These are phyloP conservation scores for Tinamus major DNA, from an alignment of 2,797 vertebrate genomes.

Conservation along the genomic window DNA sequence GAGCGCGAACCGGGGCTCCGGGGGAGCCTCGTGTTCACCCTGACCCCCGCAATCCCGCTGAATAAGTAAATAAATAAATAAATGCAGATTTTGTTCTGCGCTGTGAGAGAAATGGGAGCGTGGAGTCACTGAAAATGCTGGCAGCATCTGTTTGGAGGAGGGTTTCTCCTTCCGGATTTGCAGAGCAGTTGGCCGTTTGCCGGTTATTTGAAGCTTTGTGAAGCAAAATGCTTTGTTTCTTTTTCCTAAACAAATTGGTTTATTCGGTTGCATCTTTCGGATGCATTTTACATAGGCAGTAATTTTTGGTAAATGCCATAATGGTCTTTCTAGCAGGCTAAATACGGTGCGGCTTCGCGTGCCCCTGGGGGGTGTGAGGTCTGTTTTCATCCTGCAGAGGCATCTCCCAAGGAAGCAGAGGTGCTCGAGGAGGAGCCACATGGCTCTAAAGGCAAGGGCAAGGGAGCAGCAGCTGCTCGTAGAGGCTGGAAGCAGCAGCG, in stretches of 20 bases:
- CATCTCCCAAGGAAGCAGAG: accelerated
- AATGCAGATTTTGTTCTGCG: not conserved
- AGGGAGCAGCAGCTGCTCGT: not conserved
- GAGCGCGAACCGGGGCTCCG: too few relatives aligned
- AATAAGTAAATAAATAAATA: too few relatives aligned
- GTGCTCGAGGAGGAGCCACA: not conserved
- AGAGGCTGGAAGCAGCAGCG: accelerated
- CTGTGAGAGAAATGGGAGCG: not conserved
- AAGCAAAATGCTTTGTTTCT: not conserved
- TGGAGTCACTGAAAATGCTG: not conserved
- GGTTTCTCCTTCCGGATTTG: not conserved
- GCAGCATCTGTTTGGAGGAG: not conserved
- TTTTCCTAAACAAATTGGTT: not conserved
- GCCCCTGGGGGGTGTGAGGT: too few relatives aligned
- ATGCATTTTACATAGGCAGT: not conserved
- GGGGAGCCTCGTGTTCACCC: too few relatives aligned
- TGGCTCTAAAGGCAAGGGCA: not conserved
- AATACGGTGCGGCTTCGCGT: not conserved
- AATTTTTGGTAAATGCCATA: not conserved
- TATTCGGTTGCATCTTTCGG: not conserved
- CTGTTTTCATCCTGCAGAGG: not conserved
- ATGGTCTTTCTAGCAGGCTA: not conserved
- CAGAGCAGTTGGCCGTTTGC: accelerated
- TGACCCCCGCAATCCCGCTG: too few relatives aligned
- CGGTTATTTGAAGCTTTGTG: not conserved